Conservation (phyloP, 2,888 invertebrate genomes). For the Drosophila niveifrons region DNA sequence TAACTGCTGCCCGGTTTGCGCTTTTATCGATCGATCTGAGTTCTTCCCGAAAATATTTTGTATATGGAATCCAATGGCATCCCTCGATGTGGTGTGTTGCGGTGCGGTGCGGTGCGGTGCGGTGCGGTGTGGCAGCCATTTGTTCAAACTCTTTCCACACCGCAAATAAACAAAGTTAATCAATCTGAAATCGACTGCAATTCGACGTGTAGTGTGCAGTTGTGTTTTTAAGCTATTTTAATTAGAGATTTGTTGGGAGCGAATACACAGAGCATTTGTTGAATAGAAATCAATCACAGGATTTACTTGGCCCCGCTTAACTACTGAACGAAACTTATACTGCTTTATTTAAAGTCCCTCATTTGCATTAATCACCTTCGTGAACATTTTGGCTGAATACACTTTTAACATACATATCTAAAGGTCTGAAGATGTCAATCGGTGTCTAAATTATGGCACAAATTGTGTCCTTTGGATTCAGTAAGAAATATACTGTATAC, state of each 20-base stretch:
- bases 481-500: no score
- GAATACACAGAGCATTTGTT: conserved; percentile 4
- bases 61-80: no score
- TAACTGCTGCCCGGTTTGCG: conserved; percentile 22
- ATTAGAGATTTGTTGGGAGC: conserved; percentile 11
- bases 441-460: no score
- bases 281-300: neutral
- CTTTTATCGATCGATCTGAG: conserved; percentile 37
- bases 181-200: conserved; percentile 54
- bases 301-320: neutral
- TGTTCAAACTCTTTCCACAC: conserved; percentile 17
- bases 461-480: no score
- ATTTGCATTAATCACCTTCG: neutral
- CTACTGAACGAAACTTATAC: neutral
- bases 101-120: neutral
- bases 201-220: conserved; percentile 33
- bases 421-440: no score
- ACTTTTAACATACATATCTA: neutral
- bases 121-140: conserved; percentile 6
- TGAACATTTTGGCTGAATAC: neutral
- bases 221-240: neutral
- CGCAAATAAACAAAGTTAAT: conserved; percentile 47
- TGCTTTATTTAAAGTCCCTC: neutral
- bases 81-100: neutral
- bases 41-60: neutral